phyloP scores from a whole-genome alignment of 35 echinoderm and acorn worm species.

The Apostichopus parvimensis region DNA sequence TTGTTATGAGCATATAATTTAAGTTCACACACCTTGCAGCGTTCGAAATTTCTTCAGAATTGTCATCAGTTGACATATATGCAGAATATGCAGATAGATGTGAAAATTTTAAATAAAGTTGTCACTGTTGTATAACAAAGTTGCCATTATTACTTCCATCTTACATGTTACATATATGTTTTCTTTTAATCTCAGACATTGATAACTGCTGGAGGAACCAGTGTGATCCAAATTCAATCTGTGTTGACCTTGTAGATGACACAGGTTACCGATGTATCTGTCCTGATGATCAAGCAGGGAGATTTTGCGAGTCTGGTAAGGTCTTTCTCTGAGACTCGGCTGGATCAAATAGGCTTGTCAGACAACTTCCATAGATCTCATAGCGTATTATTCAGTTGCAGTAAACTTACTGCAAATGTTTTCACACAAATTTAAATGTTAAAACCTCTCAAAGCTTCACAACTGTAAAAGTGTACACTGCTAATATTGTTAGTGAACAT shows the following conservation, averaged over 20 bases:
- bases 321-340: not conserved
- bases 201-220: slow-evolving; percentile 50
- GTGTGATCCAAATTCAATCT: not conserved
- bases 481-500: not conserved
- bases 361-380: too few species aligned
- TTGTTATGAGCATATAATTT: too few species aligned
- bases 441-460: not conserved
- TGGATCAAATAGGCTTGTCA: not conserved
- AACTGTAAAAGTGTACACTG: not conserved
- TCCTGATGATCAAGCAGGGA: not conserved
- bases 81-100: too few species aligned
- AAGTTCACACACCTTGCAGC: too few species aligned
- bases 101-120: too few species aligned
- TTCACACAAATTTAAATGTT: not conserved
- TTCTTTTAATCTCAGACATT: slow-evolving; percentile 10
- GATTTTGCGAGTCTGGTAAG: slow-evolving; percentile 43
- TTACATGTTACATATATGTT: not conserved
- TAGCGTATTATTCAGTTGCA: too few species aligned
- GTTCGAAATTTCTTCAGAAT: too few species aligned
- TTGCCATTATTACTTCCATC: too few species aligned
- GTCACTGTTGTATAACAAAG: too few species aligned
- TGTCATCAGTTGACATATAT: too few species aligned
- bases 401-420: not conserved
- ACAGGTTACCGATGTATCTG: slow-evolving; percentile 13
- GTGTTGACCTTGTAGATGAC: slow-evolving; percentile 26